phyloP scores from a whole-genome alignment of 2,888 invertebrate genomes.

The Coelinius sp. region DNA sequence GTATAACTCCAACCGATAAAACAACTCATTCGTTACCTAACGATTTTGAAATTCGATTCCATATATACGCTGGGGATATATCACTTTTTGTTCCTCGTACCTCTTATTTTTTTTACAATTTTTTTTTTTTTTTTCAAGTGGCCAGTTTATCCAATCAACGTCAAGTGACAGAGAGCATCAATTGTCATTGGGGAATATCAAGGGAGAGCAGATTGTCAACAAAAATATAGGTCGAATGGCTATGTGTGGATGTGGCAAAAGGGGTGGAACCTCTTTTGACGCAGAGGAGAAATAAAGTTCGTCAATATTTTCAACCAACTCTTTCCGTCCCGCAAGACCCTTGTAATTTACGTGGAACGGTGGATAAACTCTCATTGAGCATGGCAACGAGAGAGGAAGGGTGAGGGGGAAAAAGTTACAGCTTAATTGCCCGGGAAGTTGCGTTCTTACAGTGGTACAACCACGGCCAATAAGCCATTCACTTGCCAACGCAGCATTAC shows the following conservation, averaged over 20 bases:
- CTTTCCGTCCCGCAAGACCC: background rate
- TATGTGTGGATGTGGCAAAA: background rate
- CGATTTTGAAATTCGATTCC: conserved; percentile 37
- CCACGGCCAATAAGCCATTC: conserved; percentile 19
- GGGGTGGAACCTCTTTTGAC: background rate
- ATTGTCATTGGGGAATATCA: background rate
- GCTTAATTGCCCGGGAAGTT: conserved; percentile 42
- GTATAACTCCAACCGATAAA: conserved; percentile 43
- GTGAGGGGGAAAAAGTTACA: conserved; percentile 35
- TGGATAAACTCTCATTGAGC: conserved; percentile 42
- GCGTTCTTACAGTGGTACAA: conserved; percentile 28
- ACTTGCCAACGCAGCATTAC: conserved; percentile 20
- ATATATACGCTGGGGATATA: background rate
- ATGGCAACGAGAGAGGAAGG: conserved; percentile 28
- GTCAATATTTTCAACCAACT: background rate
- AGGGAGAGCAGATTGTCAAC: background rate
- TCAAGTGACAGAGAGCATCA: conserved; percentile 25
- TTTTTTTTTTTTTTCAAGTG: background rate
- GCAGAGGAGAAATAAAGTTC: background rate
- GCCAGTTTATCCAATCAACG: conserved; percentile 24
- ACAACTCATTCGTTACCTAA: conserved; percentile 44
- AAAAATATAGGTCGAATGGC: background rate
- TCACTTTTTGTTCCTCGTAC: background rate
- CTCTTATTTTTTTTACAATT: too few relatives aligned
- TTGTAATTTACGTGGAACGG: conserved; percentile 27